Base-by-base conservation (phyloP, 2,113 vertebrate species). In the Coptodon rendalli region DNA sequence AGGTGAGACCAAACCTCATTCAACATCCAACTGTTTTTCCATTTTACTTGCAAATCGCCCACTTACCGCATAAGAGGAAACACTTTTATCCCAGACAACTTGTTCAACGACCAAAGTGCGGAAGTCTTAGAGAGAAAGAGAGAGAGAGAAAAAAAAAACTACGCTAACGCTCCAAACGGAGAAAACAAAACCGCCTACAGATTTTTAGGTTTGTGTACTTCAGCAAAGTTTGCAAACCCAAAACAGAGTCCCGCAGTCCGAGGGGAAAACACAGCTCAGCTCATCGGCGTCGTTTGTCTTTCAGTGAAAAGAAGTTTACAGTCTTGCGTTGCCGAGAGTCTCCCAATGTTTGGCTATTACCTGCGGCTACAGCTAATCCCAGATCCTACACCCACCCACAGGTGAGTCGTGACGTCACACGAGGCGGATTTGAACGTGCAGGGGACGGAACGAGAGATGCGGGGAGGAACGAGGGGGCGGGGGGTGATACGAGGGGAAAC, bases 281-380 rank as follows among this genome's bases (percentile, higher is more conserved):
- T 83, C 87, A 24, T 89, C 83, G 31, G 56, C 3, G 80, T 88
- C 84, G 83, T 66, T 43, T 78, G 48, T 76, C 27, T 40, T 85
- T 48, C 52, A 56, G 38, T 12, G 10, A 80, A 91, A 78, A 66
- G 2, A 66, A 36, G 31, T 8, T 53, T 16, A 68, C 40, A 36
- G n/a, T 79, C 54, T 73, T 85, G 81, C 7, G 86, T 12, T 40
- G 48, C 61, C 8, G 82, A 85, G 24, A 80, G 66, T 71, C 82
- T 90, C 61, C 87, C 86, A 87, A 50, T 95, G 92, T 90, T 94
- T 93, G 92, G 89, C 93, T 94, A 83, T 94, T 94, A 96, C 95
- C 96, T 96, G 95, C 93, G 93, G 95, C 95, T 96, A 95, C 95
- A 92, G 95, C 96, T 96, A 95, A 95, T 90, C 82, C 91, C 89